Base-by-base conservation (phyloP, 2,888 invertebrate species). In the Drosophila longiperda region DNA sequence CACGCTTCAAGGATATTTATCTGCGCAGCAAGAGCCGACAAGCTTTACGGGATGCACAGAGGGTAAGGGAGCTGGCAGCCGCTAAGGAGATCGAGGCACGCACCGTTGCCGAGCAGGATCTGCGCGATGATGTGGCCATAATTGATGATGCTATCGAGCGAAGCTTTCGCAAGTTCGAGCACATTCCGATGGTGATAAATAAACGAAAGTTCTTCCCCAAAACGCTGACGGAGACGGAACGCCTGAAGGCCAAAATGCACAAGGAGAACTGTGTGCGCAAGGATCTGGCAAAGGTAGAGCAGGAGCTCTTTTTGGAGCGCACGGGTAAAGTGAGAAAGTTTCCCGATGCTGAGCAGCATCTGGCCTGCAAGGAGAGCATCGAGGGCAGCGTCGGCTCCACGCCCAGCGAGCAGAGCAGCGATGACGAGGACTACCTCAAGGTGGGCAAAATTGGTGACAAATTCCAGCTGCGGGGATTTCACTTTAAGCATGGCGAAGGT, bases 401-500 rank as follows among this genome's bases (percentile, higher is more conserved):
- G 42, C 82, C 82, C 11, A 85, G 86, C 20, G 92, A 92, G 34
- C 86, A 90, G 63, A 92, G 92, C 26, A 89, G 91, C 54, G 91
- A 92, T 33, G 92, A 93, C 45, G 93, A 92, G 65, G 92, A 92
- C 66, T 85, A 84, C 7, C 71, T 92, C 36, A 50, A 82, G 57
- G 92, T 93, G 42, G 93, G 93, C 5, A 89, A 90, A 42, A 73
- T 76, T 2, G 86, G 82, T 0, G 87, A 87, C 20, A 83, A 85
- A 9, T 92, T 91, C 53, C 86, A 87, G 57, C 68, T 93, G n/a
- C 90, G 93, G 0, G 93, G 93, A 4, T 92, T 91, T 53, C 92
- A 91, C 33, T 92, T 88, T 59, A 91, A 91, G 72, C 73, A 92
- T 4, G 91, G 89, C 32, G 78, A 89, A 0, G 90, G 91, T 1